Evolutionary conservation across 53 echinoderm and acorn worm genomes (phyloP), one percentile per base, ranked within the genome.

Genomic region (Mesocentrotus franciscanus): DNA sequence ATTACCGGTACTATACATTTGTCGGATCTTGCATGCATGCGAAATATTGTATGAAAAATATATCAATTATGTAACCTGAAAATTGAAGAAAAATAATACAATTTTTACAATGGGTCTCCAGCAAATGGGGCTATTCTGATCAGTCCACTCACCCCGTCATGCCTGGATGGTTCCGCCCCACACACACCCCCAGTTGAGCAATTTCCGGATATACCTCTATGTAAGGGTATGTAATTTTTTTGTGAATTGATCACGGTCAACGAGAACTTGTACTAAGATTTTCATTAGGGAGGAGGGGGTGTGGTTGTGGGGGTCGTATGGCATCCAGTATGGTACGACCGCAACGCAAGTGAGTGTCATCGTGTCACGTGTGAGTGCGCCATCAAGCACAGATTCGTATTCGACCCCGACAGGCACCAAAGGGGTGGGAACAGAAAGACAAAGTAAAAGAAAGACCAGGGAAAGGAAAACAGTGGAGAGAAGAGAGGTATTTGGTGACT

Each of bases 401-500:
- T 81, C 81, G 22, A 81, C 42, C 81, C 81, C 81, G 36, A 81
- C 81, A 81, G 81, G 81, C 60, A 90, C 58, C 90, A 90, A 90
- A 27, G 32, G 60, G 58, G 90, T 27, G 11, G 90, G 90, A 58
- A 90, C 59, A 30, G 15, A 10, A 32, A 90, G 90, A 90, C 90
- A 90, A 90, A 81, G 81, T 81, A 81, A 42, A 81, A 81, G 42
- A 81, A 36, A 42, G 42, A 22, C 36, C 18, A 39, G 22, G 60
- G 90, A 60, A 90, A 90, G 60, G 30, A 58, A 55, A 85, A 57
- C n/a, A 60, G 59, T 58, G 58, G 29, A 60, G 29, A 90, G 90
- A 90, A 59, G 60, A 90, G 90, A 60, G 59, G 60, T 58, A 90
- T 90, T 60, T 90, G 90, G 90, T 90, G 60, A 60, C 90, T 58